Base-by-base conservation (phyloP, 2,797 vertebrate genomes). In the Malacoctenus gilli region DNA sequence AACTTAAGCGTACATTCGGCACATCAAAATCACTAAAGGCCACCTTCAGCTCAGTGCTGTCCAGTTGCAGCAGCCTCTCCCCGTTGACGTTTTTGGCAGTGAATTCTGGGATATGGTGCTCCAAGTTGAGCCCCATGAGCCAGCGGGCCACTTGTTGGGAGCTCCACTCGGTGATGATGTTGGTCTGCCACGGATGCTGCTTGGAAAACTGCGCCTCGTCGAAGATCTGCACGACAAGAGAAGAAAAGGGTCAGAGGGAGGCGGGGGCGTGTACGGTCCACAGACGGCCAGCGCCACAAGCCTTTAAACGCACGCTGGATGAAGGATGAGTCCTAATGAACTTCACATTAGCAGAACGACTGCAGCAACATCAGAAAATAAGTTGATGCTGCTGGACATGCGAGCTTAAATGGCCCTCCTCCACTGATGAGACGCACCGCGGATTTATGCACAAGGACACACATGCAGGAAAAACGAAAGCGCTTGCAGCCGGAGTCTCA, bases 71-170 rank as follows among this genome's bases (percentile, higher is more conserved):
- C 64, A 99, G 93, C 61, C 92, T 91, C 34, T 95, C 93, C 75
- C 97, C 97, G 2, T 94, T 93, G 66, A 99, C 82, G 72, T 94
- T 95, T 74, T 94, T 94, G 90, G 94, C 91, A 81, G 90, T 95
- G 92, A 99, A 99, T 90, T 96, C 93, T 28, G 94, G 87, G 78
- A 96, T 92, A 46, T 96, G 93, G 36, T 94, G 94, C 58, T 98
- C 94, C 80, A 99, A 86, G 86, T 90, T 93, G 56, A 98, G 91
- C 68, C 92, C 94, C 85, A 84, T 85, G 23, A 99, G 82, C 97
- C 97, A 99, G 85, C 89, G 92, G 23, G 93, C 92, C 64, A 99
- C 97, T 70, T 99, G 95, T 82, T 97, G 95, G 55, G 92, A 88
- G 1, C 87, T 95, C 97, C 97, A 99, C 25, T 98, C 95, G 0